Percentiles rank a stretch among this genome's conserved stretches.
Evolutionary conservation across 2,888 invertebrate species (phyloP).

Genomic region (Harpalus rubripes): DNA sequence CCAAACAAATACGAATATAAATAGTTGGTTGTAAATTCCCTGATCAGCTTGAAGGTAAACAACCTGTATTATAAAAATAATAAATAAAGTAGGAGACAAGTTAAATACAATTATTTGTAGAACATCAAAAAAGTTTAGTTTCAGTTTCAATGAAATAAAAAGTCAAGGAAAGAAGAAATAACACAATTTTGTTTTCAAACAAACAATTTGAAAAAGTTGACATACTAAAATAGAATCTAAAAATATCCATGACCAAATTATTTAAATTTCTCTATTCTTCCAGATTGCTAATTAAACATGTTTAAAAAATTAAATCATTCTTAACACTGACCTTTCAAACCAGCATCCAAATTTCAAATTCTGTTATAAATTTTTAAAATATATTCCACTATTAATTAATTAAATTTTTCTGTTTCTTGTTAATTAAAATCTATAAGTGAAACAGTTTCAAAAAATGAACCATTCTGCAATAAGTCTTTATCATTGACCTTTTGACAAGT

Average conservation of each 20-base stretch:
- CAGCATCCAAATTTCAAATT: neutral
- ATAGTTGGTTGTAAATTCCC: neutral
- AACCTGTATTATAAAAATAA: neutral
- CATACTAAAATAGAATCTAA: conserved; percentile 3
- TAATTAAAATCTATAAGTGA: neutral
- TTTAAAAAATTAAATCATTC: neutral
- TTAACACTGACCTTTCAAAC: neutral
- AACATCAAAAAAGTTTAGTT: too few species aligned
- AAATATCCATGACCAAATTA: conserved; percentile 22
- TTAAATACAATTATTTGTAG: neutral
- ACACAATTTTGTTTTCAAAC: neutral
- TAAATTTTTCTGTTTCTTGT: neutral
- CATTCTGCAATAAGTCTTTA: neutral
- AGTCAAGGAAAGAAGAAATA: neutral
- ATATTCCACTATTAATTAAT: neutral
- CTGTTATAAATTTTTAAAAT: too few species aligned
- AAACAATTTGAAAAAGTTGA: neutral
- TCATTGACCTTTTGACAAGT: conserved; percentile 26
- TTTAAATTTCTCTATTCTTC: conserved; percentile 7
- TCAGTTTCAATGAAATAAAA: neutral
- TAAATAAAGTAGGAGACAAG: neutral
- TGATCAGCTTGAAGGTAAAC: neutral
- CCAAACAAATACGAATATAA: neutral
- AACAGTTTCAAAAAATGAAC: neutral
- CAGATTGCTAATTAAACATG: neutral